A percentile compares a stretch with the other conserved stretches of the same genome.
Conservation (phyloP, 2,797 vertebrate genomes). For the Eutrigla gurnardus region DNA sequence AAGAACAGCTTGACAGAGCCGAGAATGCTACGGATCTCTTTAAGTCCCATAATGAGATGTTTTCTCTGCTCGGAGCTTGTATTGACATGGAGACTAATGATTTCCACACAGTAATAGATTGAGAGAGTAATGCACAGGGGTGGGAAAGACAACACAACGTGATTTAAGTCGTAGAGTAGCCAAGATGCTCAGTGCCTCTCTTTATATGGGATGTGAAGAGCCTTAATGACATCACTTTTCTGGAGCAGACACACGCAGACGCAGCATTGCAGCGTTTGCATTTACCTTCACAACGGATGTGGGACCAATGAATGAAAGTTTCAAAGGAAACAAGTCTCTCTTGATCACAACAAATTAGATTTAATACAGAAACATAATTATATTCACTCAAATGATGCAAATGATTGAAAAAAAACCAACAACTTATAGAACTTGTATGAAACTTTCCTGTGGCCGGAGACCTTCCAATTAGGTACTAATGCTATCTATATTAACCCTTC, state of each 20-base stretch:
- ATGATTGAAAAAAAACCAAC: background rate
- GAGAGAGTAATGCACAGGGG: slow-evolving; percentile 74
- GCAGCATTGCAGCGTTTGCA: slow-evolving; percentile 25
- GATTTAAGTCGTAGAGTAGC: slow-evolving; percentile 69
- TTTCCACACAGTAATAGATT: slow-evolving; percentile 82
- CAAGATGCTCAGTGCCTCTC: slow-evolving; percentile 63
- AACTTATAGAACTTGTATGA: slow-evolving; percentile 33
- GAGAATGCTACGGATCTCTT: slow-evolving; percentile 84
- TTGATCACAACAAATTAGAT: background rate
- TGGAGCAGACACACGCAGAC: slow-evolving; percentile 40
- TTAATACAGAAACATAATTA: background rate
- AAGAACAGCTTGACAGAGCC: slow-evolving; percentile 81
- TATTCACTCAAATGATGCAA: background rate
- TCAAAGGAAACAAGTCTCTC: background rate
- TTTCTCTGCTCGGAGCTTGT: slow-evolving; percentile 81
- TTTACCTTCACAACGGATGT: slow-evolving; percentile 6
- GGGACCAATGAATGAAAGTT: background rate
- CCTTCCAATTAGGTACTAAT: slow-evolving; percentile 82
- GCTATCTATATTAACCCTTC: slow-evolving; percentile 83
- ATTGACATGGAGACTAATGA: slow-evolving; percentile 82
- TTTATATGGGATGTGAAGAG: slow-evolving; percentile 61
- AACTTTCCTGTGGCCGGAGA: slow-evolving; percentile 61
- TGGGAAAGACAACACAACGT: slow-evolving; percentile 79
- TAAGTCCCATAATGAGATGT: slow-evolving; percentile 86
- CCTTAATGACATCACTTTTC: slow-evolving; percentile 55